Base-by-base conservation (phyloP, 1,140 invertebrate genomes). In the Aradophagus sp. region DNA sequence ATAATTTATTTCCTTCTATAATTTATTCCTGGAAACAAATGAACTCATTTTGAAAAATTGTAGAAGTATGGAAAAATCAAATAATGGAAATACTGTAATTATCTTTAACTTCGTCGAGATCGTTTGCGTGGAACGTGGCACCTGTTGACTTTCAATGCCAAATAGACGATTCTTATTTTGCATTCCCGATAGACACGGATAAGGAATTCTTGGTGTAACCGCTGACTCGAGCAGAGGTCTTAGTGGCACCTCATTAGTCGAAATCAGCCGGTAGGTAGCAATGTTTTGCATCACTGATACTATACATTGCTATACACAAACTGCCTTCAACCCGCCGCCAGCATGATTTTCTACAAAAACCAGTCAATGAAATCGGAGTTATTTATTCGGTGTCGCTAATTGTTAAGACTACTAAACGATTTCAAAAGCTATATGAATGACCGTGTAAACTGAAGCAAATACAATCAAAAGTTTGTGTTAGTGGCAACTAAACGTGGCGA, bases 181-280 rank as follows among this genome's bases (percentile, higher is more conserved):
- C 59, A 53, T 65, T 59, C 45, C 35, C 35, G 39, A 39, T 39
- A 38, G 59, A 63, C 52, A 59, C 58, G 47, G 59, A 71, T 45
- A 35, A 48, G 50, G 53, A 34, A 45, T 50, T 56, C 52, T 42
- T 23, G 35, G 62, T 19, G 50, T 13, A 45, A 29, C 65, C 39
- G 56, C 56, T 50, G 55, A 48, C 58, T 50, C 52, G 13, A 45
- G 67, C 59, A 29, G 14, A 47, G 59, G 59, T 71, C 67, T 53
- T 31, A 16, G 67, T 62, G 56, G 59, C 67, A 71, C 59, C 67
- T 71, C 59, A 71, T 71, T 63, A 63, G 67, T 59, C 59, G 58
- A 58, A 68, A 68, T 59, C 65, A 52, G 27, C 47, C 59, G 59
- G 45, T 52, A 71, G 68, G 67, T 63, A 62, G 59, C 59, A 59